These are phyloP conservation scores for Leucophenga varia DNA, from an alignment of 1,140 invertebrate genomes.

Conservation along the genomic window DNA sequence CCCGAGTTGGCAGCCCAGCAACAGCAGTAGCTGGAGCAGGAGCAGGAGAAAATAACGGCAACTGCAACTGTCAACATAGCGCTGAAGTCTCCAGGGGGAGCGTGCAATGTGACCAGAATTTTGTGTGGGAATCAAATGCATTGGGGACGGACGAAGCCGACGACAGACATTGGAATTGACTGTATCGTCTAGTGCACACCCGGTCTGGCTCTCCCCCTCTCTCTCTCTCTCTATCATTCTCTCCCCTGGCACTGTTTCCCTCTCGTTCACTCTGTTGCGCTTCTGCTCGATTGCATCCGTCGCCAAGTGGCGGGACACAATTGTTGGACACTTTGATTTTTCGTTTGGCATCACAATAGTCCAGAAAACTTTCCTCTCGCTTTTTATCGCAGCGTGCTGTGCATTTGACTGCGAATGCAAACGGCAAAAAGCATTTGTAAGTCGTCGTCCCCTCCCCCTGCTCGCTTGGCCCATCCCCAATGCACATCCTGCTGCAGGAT, in stretches of 20 bases:
- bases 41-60: slow-evolving; percentile 14
- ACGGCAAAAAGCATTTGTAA: slow-evolving; percentile 49
- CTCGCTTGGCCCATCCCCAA: neutral
- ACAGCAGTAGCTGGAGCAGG: too few relatives aligned
- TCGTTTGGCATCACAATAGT: slow-evolving; percentile 30
- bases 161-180: slow-evolving; percentile 22
- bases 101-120: slow-evolving; percentile 22
- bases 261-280: neutral
- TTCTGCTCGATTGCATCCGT: slow-evolving; percentile 34
- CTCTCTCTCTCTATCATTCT: slow-evolving; percentile 2
- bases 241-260: neutral
- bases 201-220: neutral
- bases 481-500: slow-evolving; percentile 23
- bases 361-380: slow-evolving; percentile 23
- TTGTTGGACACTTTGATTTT: slow-evolving; percentile 47
- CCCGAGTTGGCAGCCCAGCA: slow-evolving; percentile 22
- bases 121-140: slow-evolving; percentile 7
- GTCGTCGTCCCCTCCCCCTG: slow-evolving; percentile 1
- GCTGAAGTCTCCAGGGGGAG: slow-evolving; percentile 24
- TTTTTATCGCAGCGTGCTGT: slow-evolving; percentile 16
- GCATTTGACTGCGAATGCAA: slow-evolving; percentile 31
- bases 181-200: slow-evolving; percentile 31
- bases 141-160: slow-evolving; percentile 1
- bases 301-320: slow-evolving; percentile 28
- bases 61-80: slow-evolving; percentile 37